Conservation (phyloP, 2,888 invertebrate species). For the Epistrophe grossulariae region DNA sequence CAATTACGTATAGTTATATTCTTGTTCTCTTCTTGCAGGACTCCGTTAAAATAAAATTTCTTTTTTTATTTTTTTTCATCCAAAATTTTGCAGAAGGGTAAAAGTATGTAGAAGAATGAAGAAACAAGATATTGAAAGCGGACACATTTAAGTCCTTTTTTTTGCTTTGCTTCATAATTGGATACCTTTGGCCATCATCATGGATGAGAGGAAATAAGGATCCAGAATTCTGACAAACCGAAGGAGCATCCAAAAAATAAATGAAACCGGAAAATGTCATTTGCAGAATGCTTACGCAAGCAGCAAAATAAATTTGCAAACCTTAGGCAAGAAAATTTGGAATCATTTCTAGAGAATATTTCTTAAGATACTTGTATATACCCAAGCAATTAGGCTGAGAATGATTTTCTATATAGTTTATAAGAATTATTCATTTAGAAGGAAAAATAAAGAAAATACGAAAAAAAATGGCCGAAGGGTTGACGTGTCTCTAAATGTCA, state of each 20-base stretch:
- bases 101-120: constrained; percentile 8
- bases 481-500: neutral
- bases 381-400: constrained; percentile 23
- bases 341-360: neutral
- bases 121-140: constrained; percentile 40
- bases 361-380: neutral
- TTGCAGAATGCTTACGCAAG: constrained; percentile 74
- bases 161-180: constrained; percentile 55
- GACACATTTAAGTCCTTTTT: constrained; percentile 64
- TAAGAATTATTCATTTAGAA: neutral
- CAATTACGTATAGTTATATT: constrained; percentile 75
- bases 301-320: constrained; percentile 64
- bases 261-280: constrained; percentile 67
- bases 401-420: neutral
- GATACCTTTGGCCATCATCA: constrained; percentile 54
- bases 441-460: neutral
- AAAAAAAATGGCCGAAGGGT: neutral
- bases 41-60: neutral
- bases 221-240: constrained; percentile 10
- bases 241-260: constrained; percentile 34
- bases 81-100: constrained; percentile 6
- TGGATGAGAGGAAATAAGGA: constrained; percentile 43
- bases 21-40: constrained; percentile 22
- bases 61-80: neutral
- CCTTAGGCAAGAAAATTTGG: constrained; percentile 7